Percentiles rank a stretch among this genome's conserved stretches.
phyloP scores from a whole-genome alignment of 2,888 invertebrate genomes.

The Aproaerema taeniolella region DNA sequence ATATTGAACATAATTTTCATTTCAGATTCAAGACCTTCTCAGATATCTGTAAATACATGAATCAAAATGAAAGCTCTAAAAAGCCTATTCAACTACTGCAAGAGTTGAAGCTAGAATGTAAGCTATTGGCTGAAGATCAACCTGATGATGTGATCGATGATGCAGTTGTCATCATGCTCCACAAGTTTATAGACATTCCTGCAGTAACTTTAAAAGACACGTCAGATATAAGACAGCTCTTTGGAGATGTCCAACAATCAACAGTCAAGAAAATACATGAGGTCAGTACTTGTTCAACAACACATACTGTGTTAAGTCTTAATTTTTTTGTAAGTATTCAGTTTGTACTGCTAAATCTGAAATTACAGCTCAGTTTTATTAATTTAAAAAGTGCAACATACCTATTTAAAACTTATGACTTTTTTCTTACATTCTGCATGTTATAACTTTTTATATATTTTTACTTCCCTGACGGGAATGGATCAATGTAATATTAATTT shows the following conservation, averaged over 20 bases:
- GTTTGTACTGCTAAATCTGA: too few relatives aligned
- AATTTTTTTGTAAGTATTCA: too few relatives aligned
- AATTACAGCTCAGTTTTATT: too few relatives aligned
- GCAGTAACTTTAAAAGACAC: slow-evolving; percentile 77
- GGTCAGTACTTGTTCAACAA: too few relatives aligned
- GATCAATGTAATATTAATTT: too few relatives aligned
- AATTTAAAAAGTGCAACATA: too few relatives aligned
- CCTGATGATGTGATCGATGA: slow-evolving; percentile 79
- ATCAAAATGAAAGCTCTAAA: slow-evolving; percentile 44
- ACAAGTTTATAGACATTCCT: slow-evolving; percentile 79
- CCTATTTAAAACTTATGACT: too few relatives aligned
- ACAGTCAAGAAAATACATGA: slow-evolving; percentile 77
- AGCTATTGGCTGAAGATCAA: slow-evolving; percentile 73
- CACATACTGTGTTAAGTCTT: too few relatives aligned
- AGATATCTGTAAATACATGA: slow-evolving; percentile 64
- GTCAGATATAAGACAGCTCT: slow-evolving; percentile 74
- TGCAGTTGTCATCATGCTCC: slow-evolving; percentile 77
- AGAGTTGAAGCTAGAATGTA: slow-evolving; percentile 47
- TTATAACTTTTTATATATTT: too few relatives aligned
- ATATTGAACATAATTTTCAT: too few relatives aligned
- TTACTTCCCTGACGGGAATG: too few relatives aligned
- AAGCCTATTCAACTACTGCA: slow-evolving; percentile 44
- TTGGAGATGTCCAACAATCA: slow-evolving; percentile 75
- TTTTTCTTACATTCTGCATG: too few relatives aligned
- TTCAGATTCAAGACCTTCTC: slow-evolving; percentile 67